Percentiles rank a stretch among this genome's conserved stretches.
These are phyloP conservation scores for Hirtodrosophila cameraria DNA, from an alignment of 2,888 invertebrate genomes.

Conservation along the genomic window DNA sequence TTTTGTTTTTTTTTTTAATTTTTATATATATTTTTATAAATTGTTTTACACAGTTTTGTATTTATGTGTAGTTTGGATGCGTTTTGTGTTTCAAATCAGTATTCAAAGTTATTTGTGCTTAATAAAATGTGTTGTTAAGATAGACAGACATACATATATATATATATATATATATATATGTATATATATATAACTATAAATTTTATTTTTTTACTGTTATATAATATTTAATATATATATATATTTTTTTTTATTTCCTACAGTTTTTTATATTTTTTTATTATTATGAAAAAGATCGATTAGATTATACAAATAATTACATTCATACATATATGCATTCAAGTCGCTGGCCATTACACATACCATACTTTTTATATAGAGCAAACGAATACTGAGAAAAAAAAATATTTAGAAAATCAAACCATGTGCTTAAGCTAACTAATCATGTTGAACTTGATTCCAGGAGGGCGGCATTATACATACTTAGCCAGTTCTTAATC, in stretches of 20 bases:
- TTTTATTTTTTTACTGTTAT: constrained; percentile 30
- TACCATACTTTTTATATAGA: constrained; percentile 21
- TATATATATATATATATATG: constrained; percentile 29
- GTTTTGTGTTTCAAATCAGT: constrained; percentile 47
- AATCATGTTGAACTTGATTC: constrained; percentile 1
- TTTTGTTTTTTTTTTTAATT: constrained; percentile 61
- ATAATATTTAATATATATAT: constrained; percentile 30
- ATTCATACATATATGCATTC: constrained; percentile 44
- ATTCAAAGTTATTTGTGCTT: constrained; percentile 51
- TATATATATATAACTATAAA: constrained; percentile 28
- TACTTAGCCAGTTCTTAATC: constrained; percentile 25
- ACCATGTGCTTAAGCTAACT: constrained; percentile 13
- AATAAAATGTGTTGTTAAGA: constrained; percentile 50
- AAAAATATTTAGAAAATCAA: constrained; percentile 22
- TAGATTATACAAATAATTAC: constrained; percentile 53
- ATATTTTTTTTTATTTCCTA: constrained; percentile 41
- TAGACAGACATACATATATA: constrained; percentile 38
- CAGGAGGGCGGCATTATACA: constrained; percentile 3
- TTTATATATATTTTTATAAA: constrained; percentile 66
- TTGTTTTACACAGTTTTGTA: constrained; percentile 60
- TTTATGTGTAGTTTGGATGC: constrained; percentile 42
- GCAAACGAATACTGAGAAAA: constrained; percentile 7
- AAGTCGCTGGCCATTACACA: constrained; percentile 54
- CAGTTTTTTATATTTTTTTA: constrained; percentile 21
- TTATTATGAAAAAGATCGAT: constrained; percentile 33